phyloP scores from a whole-genome alignment of 1,140 invertebrate species.

The Gryon sp. region DNA sequence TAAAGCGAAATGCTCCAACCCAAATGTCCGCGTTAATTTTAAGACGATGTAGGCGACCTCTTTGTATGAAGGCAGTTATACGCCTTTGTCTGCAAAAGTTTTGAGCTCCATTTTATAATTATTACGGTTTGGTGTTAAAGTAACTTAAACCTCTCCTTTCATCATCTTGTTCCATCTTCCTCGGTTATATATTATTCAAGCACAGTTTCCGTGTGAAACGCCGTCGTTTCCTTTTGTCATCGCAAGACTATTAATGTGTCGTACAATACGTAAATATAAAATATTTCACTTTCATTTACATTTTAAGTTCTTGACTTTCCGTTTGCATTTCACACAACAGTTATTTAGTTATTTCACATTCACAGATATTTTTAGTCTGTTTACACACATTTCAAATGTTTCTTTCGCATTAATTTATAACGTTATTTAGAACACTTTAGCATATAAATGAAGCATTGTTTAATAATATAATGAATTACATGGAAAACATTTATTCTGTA shows the following conservation, averaged over 20 bases:
- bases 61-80: constrained; percentile 50
- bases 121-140: constrained; percentile 64
- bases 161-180: constrained; percentile 42
- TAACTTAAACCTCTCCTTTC: constrained; percentile 61
- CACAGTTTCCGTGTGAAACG: constrained; percentile 55
- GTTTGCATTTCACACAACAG: constrained; percentile 17
- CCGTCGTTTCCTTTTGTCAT: constrained; percentile 63
- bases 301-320: constrained; percentile 37
- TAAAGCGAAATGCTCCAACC: neutral
- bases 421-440: no score
- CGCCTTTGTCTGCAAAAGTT: constrained; percentile 66
- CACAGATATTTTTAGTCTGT: constrained; percentile 2
- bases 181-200: constrained; percentile 55
- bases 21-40: constrained; percentile 24
- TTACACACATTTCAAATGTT: constrained; percentile 2
- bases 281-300: constrained; percentile 53
- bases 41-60: constrained; percentile 19
- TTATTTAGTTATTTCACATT: constrained; percentile 14
- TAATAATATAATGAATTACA: no score
- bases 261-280: constrained; percentile 59
- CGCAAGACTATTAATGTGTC: constrained; percentile 56
- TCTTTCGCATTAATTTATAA: neutral
- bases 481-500: no score
- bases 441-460: no score
- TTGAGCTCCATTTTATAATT: constrained; percentile 70